Evolutionary conservation across 2,113 vertebrate species (phyloP), one percentile per base, ranked within the genome.

Genomic region (Morone chrysops): DNA sequence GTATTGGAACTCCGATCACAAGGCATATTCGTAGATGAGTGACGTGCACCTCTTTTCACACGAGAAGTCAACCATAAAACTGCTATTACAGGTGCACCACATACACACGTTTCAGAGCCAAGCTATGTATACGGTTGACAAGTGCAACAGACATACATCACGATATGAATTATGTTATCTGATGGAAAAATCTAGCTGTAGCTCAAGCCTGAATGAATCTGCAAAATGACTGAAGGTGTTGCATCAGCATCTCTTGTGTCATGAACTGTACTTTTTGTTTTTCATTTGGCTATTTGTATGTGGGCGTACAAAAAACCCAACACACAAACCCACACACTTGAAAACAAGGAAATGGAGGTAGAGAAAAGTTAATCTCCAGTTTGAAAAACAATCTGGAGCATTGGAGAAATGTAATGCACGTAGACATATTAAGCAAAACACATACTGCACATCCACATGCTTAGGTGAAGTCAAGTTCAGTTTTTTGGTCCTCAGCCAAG

Each of bases 81-180:
- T 91, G 82, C 81, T 78, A 82, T 78, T 84, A 70, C 85, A 89
- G 83, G 81, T 86, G 87, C 67, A 56, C 31, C 22, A 62, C 60
- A 59, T 22, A 36, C 59, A 59, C 74, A 75, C 0, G n/a, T 82
- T 75, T 82, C 57, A 5, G 5, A 66, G 80, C 48, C 73, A 53
- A 72, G 63, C 75, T 41, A 50, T 65, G 80, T 63, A 60, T 73
- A 73, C 17, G 59, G 25, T 16, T 82, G 61, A 78, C 56, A 79
- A 73, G 57, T 70, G 50, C 17, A 65, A 53, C 57, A 53, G 22
- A 51, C 43, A 31, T 78, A 53, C 17, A 80, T 85, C 43, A 65
- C 18, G 25, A 10, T 31, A 22, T 73, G 18, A 62, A 38, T 38
- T 68, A 51, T 22, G n/a, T 69, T 90, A 83, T 78, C 72, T 57